Evolutionary conservation across 2,888 invertebrate species (phyloP).

Genomic region (Acanthacorydalis orientalis): DNA sequence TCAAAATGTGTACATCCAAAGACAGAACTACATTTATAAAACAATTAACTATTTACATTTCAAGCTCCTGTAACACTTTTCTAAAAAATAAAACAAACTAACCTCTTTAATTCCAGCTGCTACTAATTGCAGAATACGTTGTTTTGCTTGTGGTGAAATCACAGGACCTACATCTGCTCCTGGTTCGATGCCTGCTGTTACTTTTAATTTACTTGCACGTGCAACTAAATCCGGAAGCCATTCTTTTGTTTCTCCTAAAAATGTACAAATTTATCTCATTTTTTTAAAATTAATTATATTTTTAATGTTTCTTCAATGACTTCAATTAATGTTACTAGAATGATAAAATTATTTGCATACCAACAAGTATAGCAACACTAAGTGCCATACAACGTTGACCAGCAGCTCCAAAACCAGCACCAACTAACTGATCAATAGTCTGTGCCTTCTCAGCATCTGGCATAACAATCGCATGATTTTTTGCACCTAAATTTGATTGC

Average conservation of each 20-base stretch:
- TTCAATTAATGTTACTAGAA: not conserved
- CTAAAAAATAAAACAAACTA: conserved; percentile 8
- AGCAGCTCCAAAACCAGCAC: conserved; percentile 97
- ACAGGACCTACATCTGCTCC: conserved; percentile 82
- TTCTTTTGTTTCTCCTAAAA: conserved; percentile 56
- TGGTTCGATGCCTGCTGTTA: conserved; percentile 75
- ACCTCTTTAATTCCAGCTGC: conserved; percentile 51
- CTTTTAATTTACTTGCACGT: conserved; percentile 67
- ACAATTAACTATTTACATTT: not conserved
- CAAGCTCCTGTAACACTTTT: not conserved
- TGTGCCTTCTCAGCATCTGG: conserved; percentile 96
- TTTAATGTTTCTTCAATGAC: too few relatives aligned
- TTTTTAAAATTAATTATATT: too few relatives aligned
- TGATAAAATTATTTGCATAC: conserved; percentile 22
- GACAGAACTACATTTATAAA: not conserved
- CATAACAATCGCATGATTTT: conserved; percentile 95
- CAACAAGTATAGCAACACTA: conserved; percentile 84
- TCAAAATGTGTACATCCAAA: not conserved
- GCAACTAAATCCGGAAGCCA: conserved; percentile 90
- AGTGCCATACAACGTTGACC: conserved; percentile 99
- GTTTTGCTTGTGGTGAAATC: conserved; percentile 80
- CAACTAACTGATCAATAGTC: conserved; percentile 77
- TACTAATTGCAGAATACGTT: conserved; percentile 62
- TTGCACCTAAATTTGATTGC: conserved; percentile 98
- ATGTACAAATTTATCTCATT: too few relatives aligned